Evolutionary conservation across 2,888 invertebrate genomes (phyloP).

Genomic region (Rhyacophila evoluta): DNA sequence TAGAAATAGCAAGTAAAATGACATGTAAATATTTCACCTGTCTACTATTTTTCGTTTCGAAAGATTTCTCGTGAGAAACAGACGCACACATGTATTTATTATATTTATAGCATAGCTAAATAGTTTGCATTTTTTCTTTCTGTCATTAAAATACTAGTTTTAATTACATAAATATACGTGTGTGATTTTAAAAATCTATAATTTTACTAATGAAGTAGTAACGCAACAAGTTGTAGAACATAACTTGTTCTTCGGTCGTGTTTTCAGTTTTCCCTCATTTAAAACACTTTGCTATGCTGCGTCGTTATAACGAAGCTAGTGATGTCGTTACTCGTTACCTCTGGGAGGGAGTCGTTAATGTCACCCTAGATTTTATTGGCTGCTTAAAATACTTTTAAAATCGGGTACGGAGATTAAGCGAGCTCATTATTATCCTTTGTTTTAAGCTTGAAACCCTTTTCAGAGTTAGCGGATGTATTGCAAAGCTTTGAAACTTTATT

Average conservation of each 20-base stretch:
- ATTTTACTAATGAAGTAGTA: too few species aligned
- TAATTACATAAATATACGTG: too few species aligned
- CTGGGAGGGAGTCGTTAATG: constrained; percentile 28
- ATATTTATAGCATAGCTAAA: too few species aligned
- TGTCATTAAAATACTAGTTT: too few species aligned
- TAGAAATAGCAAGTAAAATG: too few species aligned
- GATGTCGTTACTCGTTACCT: constrained; percentile 19
- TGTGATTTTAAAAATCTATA: too few species aligned
- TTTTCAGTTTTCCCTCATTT: not conserved
- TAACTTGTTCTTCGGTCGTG: not conserved
- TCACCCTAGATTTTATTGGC: not conserved
- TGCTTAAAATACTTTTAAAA: not conserved
- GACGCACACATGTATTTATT: too few species aligned
- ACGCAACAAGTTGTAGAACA: too few species aligned
- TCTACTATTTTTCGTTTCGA: too few species aligned
- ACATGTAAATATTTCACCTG: too few species aligned
- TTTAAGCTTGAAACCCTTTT: not conserved
- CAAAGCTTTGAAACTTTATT: not conserved
- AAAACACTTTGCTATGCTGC: constrained; percentile 29
- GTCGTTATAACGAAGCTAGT: constrained; percentile 17
- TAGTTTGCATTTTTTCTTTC: too few species aligned
- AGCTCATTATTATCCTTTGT: not conserved
- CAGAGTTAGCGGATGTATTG: not conserved
- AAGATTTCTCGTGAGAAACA: too few species aligned
- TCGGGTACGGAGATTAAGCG: not conserved